Base-by-base conservation (phyloP, 2,797 vertebrate genomes). In the Sebastes matsubarae region DNA sequence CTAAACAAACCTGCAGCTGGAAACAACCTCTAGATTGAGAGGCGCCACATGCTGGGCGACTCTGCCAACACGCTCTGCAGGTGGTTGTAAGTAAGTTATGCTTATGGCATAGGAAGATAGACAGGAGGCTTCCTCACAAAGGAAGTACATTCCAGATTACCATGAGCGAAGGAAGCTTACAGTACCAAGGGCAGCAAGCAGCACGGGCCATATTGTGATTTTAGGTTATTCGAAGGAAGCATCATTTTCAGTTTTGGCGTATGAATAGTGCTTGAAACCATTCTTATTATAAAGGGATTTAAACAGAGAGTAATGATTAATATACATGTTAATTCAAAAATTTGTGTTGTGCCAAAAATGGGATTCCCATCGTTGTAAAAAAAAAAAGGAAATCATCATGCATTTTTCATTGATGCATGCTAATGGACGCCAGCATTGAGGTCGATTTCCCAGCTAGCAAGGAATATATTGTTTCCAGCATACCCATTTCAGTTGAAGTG, bases 281-380 rank as follows among this genome's bases (percentile, higher is more conserved):
- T 70, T 71, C 76, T 84, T 89, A 91, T 88, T 83, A 86, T 72
- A 20, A 42, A 77, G 9, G 68, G 55, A 83, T 89, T 87, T 88
- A 59, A 75, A 74, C 25, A 78, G 29, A 82, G 82, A 88, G 60
- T 85, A 86, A 83, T 61, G 18, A 87, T 76, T 54, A 77, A 89
- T 85, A 82, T 64, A 81, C 63, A 88, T 88, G 65, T 81, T 81
- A 75, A 89, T 87, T 84, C 38, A 73, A 65, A 79, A 60, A 18
- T 18, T 16, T 71, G 27, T 24, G 70, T n/a, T 72, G 63, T 61
- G 68, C 29, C 52, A 81, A 73, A 75, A 60, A 80, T 70, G 14
- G 20, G 80, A 88, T 88, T 80, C 64, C 18, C 13, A 29, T 54
- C 2, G 27, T 8, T 55, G 38, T 20, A 42, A 68, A 65, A 4